These are phyloP conservation scores for Isaurus tuberculatus DNA, from an alignment of 92 coral and sea anemone species.

Conservation along the genomic window DNA sequence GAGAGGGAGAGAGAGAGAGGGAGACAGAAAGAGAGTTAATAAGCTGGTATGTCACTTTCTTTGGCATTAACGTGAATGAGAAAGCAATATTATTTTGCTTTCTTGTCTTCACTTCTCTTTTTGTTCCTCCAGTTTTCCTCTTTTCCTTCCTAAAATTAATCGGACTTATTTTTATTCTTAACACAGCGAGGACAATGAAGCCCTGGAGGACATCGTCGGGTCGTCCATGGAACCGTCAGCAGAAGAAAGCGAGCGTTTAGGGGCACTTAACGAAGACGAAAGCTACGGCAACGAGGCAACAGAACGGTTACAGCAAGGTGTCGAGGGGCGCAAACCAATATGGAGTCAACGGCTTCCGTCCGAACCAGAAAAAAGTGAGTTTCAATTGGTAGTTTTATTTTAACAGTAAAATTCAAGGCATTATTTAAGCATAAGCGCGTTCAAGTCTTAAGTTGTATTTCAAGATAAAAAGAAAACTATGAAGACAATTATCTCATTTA, in stretches of 20 bases:
- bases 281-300: background rate
- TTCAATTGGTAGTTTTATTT: background rate
- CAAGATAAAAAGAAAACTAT: too few species aligned
- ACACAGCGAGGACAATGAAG: background rate
- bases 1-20: too few species aligned
- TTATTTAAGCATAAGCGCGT: too few species aligned
- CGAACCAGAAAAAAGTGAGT: conserved; percentile 18
- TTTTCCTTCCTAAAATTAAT: background rate
- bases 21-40: too few species aligned
- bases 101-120: too few species aligned
- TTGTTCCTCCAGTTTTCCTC: background rate
- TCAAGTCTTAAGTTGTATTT: too few species aligned
- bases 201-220: conserved; percentile 23
- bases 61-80: too few species aligned
- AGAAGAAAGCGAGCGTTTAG: conserved; percentile 36
- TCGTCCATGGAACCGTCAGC: conserved; percentile 30
- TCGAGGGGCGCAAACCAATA: background rate
- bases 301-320: background rate
- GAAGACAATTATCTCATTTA: too few species aligned
- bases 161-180: background rate
- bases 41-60: too few species aligned
- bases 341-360: background rate
- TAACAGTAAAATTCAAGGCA: too few species aligned
- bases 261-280: conserved; percentile 23
- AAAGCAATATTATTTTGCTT: too few species aligned